Conservation (phyloP, 2,888 invertebrate species). For the Ennomos fuscantarius region DNA sequence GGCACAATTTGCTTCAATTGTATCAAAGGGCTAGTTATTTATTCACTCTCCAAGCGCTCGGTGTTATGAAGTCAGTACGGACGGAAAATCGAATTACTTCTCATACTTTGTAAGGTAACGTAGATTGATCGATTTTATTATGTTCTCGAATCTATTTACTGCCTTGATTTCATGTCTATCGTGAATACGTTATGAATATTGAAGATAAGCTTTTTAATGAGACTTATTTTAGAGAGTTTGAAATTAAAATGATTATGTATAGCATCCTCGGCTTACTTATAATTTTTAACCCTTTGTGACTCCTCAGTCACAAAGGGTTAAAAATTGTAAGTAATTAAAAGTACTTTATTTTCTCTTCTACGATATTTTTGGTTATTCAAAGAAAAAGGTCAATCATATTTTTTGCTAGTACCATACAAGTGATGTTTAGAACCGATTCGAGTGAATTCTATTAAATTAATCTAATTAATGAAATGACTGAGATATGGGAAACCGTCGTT, state of each 20-base stretch:
- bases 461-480: too few relatives aligned
- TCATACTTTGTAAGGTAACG: slow-evolving; percentile 42
- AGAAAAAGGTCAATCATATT: too few relatives aligned
- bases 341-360: too few relatives aligned
- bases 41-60: slow-evolving; percentile 37
- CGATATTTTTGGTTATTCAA: too few relatives aligned
- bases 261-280: neutral
- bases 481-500: neutral
- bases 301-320: too few relatives aligned
- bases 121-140: slow-evolving; percentile 45
- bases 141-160: slow-evolving; percentile 39
- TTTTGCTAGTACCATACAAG: too few relatives aligned
- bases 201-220: neutral
- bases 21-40: slow-evolving; percentile 40
- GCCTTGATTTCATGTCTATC: slow-evolving; percentile 31
- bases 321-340: too few relatives aligned
- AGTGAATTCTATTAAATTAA: too few relatives aligned
- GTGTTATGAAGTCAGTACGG: slow-evolving; percentile 29
- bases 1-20: slow-evolving; percentile 28
- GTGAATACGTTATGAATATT: slow-evolving; percentile 23
- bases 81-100: slow-evolving; percentile 41
- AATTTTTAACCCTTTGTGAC: too few relatives aligned
- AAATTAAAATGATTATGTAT: neutral
- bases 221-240: neutral
- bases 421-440: too few relatives aligned